Base-by-base conservation (phyloP, 2,797 vertebrate species). In the Pampus argenteus region DNA sequence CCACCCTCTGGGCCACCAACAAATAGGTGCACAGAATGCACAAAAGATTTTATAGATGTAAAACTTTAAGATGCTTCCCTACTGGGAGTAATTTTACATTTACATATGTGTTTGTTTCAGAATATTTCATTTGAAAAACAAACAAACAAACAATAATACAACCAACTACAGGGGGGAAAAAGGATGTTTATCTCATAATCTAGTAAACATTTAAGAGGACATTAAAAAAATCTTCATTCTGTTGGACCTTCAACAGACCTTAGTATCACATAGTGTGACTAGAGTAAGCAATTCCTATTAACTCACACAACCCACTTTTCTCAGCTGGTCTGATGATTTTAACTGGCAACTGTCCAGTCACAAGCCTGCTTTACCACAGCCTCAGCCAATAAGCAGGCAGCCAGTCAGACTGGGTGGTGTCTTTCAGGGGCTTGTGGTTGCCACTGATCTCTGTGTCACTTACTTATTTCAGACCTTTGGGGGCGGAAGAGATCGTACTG, bases 401-500 rank as follows among this genome's bases (percentile, higher is more conserved):
- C 15, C 52, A 40, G 23, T 7, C 44, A 49, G 63, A 23, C 26
- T 54, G 52, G 58, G 58, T 3, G 5, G 36, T 45, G 52, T 63
- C 61, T 58, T 18, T 23, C 56, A 38, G 23, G 47, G 1, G 18
- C 1, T 10, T 55, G 34, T 14, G 71, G 22, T 25, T 28, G 29
- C 5, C 31, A n/a, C 38, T 44, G 44, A 23, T 51, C 20, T 42
- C 47, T 10, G 42, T 55, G 62, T 74, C 52, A 25, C 54, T 11
- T 49, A 28, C 48, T 59, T 28, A 57, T 66, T 47, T 68, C 47
- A 47, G 70, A 71, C 2, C 31, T 61, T 40, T 26, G 26, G 51
- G 71, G 51, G 22, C 29, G 29, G 40, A n/a, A n/a, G 71, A 71
- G 78, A 71, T 51, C 31, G 18, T 42, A 9, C 58, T 34, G 49